phyloP scores from a whole-genome alignment of 1,140 invertebrate genomes.

The Aricia agestis region DNA sequence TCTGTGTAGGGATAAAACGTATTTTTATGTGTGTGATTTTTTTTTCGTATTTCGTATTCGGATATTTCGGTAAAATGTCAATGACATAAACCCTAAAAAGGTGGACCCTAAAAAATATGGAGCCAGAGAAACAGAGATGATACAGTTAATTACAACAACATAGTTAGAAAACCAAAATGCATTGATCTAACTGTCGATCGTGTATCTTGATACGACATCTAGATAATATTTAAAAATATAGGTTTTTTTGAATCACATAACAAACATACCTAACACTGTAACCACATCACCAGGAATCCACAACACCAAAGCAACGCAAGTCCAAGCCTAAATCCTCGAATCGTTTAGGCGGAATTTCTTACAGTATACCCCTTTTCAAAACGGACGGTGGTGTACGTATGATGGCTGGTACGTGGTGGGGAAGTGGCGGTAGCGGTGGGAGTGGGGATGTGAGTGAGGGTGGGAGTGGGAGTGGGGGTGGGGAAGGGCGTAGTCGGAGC shows the following conservation, averaged over 20 bases:
- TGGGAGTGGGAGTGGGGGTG: conserved; percentile 43
- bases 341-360: conserved; percentile 70
- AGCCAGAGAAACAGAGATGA: no score
- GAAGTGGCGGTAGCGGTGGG: conserved; percentile 34
- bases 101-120: no score
- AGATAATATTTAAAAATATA: no score
- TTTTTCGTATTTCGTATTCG: no score
- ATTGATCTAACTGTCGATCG: no score
- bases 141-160: no score
- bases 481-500: conserved; percentile 48
- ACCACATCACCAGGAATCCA: neutral
- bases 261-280: neutral
- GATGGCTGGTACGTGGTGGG: conserved; percentile 57
- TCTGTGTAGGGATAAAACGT: neutral
- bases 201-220: no score
- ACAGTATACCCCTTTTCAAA: conserved; percentile 72
- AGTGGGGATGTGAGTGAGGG: conserved; percentile 43
- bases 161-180: no score
- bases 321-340: conserved; percentile 58
- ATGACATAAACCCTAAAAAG: no score
- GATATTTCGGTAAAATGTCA: no score
- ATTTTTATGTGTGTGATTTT: no score
- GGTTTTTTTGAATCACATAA: no score
- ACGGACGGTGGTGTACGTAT: conserved; percentile 67
- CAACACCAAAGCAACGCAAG: conserved; percentile 31